Conservation (phyloP, 2,113 vertebrate genomes). For the Aptenodytes patagonicus region DNA sequence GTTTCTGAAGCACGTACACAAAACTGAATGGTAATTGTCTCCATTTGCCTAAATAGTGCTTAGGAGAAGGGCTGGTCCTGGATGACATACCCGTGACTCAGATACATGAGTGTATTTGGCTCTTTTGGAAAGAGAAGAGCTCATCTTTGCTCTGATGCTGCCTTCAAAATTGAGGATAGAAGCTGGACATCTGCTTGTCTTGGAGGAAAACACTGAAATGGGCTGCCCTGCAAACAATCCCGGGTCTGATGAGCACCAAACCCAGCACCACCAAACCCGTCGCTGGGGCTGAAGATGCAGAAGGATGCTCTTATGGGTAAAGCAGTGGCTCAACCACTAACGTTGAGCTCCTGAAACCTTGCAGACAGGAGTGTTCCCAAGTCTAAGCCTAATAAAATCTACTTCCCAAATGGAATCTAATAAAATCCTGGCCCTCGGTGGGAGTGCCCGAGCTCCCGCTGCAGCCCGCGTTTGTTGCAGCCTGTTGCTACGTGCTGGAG, state of each 20-base stretch:
- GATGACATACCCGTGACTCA: neutral
- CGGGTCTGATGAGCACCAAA: neutral
- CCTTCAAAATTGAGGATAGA: neutral
- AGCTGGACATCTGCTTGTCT: neutral
- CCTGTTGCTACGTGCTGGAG: neutral
- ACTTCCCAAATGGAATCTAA: neutral
- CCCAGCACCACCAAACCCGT: neutral
- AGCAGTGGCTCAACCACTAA: rapidly evolving
- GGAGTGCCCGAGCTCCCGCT: rapidly evolving
- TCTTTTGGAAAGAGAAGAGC: neutral
- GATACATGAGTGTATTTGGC: neutral
- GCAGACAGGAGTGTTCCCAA: neutral
- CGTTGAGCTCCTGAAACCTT: neutral
- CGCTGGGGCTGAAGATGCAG: rapidly evolving
- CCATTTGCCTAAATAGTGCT: neutral
- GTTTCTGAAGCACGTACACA: neutral
- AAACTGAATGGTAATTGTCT: neutral
- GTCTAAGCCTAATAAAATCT: neutral
- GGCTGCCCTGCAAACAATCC: neutral
- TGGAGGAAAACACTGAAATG: neutral
- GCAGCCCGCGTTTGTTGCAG: neutral
- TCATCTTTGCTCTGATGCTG: neutral
- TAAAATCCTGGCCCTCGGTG: rapidly evolving
- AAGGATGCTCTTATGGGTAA: neutral
- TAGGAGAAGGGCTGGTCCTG: neutral